Percentiles rank a stretch among this genome's conserved stretches.
phyloP scores from a whole-genome alignment of 2,888 invertebrate genomes.

The Dioctria rufipes region DNA sequence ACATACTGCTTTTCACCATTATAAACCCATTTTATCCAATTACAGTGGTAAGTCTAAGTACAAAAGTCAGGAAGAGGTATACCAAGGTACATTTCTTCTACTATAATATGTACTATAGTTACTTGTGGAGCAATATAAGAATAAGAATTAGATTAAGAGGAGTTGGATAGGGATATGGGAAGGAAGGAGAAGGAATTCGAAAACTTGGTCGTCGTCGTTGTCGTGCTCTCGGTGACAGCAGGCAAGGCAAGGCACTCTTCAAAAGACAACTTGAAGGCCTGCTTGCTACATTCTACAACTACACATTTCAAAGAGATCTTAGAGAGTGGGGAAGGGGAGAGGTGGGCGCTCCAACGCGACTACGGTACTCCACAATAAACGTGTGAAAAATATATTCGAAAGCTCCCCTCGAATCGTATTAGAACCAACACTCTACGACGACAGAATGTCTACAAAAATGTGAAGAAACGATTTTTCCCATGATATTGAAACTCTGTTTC shows the following conservation, averaged over 20 bases:
- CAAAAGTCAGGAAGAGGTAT: constrained; percentile 4
- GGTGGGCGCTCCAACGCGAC: background rate
- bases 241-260: background rate
- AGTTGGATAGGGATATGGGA: background rate
- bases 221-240: background rate
- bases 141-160: background rate
- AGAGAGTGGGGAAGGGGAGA: background rate
- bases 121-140: constrained; percentile 14
- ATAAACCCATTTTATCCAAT: constrained; percentile 99
- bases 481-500: constrained; percentile 29
- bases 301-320: background rate
- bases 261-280: background rate
- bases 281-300: no score
- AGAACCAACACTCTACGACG: background rate
- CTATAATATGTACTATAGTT: background rate
- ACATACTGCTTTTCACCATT: constrained; percentile 96
- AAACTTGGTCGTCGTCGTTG: constrained; percentile 12
- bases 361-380: background rate
- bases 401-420: no score
- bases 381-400: background rate
- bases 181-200: background rate
- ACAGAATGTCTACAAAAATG: constrained; percentile 36
- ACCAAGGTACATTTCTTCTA: constrained; percentile 13
- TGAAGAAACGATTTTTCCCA: constrained; percentile 7
- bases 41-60: constrained; percentile 99